Evolutionary conservation across 2,113 vertebrate species (phyloP), one percentile per base, ranked within the genome.

Genomic region (Amblyornis subalaris): DNA sequence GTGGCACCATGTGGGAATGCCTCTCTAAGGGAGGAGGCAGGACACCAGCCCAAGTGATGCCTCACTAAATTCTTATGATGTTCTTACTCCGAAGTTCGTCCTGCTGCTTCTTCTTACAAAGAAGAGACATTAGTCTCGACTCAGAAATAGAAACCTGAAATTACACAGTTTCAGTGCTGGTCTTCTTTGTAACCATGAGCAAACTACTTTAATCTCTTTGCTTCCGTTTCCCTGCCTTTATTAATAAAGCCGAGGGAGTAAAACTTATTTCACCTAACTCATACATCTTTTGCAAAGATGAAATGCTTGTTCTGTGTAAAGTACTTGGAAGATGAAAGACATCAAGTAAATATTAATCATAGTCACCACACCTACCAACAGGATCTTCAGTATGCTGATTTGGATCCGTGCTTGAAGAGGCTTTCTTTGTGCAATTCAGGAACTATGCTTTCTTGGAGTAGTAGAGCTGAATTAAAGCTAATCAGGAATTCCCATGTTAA

Each of bases 351-450:
- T 92, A 94, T 94, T 95, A 96, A 95, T 89, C 72, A 83, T 24
- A 90, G 94, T 22, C 71, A 94, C 94, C 91, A 94, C 88, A 83
- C 93, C 94, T 91, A 95, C 75, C 82, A 94, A 79, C 82, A 95
- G 71, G 78, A 95, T 95, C 91, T 95, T 74, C 74, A 93, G 75
- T 14, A 77, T 2, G 8, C 62, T 58, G 78, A 91, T 79, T 70
- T 90, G 67, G 55, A 89, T 91, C 79, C 4, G 5, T 83, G 81
- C 83, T 90, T 94, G 55, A 93, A 80, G 88, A 91, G 64, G 29
- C 78, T 94, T 9, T 54, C 93, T 95, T 88, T 94, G 72, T 91
- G 88, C 48, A 84, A 45, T 67, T 90, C 79, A 85, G 60, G 78
- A 96, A 93, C 92, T 86, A 60, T 35, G 51, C 40, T 77, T 86